Percentiles rank a stretch among this genome's conserved stretches.
phyloP scores from a whole-genome alignment of 2,888 invertebrate species.

The Nomada hirtipes region DNA sequence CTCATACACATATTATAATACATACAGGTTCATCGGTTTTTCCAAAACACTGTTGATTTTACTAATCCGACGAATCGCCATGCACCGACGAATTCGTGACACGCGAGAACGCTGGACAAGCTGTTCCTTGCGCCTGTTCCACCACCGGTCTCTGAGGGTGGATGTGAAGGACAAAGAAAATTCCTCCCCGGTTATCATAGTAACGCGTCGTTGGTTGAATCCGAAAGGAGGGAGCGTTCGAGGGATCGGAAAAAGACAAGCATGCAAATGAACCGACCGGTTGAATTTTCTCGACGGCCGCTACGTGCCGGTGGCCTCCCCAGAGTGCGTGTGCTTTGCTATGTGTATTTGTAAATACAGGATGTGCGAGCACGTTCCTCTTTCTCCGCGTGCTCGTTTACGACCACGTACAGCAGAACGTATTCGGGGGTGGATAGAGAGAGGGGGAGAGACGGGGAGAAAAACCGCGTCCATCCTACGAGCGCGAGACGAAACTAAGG shows the following conservation, averaged over 20 bases:
- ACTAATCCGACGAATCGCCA: no score
- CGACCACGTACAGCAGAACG: conserved; percentile 64
- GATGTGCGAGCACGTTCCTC: conserved; percentile 61
- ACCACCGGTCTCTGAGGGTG: neutral
- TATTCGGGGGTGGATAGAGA: conserved; percentile 65
- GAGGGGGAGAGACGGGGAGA: neutral
- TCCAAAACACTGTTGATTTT: neutral
- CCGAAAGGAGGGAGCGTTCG: conserved; percentile 62
- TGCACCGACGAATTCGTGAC: neutral
- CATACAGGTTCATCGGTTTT: no score
- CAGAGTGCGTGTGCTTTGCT: conserved; percentile 48
- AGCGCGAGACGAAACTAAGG: conserved; percentile 77
- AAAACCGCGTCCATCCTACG: conserved; percentile 71
- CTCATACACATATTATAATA: no score
- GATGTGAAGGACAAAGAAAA: conserved; percentile 43
- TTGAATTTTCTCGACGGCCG: conserved; percentile 70
- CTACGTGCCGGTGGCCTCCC: conserved; percentile 36
- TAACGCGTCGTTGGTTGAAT: conserved; percentile 61
- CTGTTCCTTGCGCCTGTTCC: conserved; percentile 5
- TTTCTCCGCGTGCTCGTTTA: conserved; percentile 68
- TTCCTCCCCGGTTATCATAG: conserved; percentile 53
- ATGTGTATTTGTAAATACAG: conserved; percentile 68
- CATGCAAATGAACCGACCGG: conserved; percentile 76
- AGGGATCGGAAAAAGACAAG: conserved; percentile 73
- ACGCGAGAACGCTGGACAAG: neutral